Evolutionary conservation across 2,888 invertebrate species (phyloP).

Genomic region (Strigamia crassipes): DNA sequence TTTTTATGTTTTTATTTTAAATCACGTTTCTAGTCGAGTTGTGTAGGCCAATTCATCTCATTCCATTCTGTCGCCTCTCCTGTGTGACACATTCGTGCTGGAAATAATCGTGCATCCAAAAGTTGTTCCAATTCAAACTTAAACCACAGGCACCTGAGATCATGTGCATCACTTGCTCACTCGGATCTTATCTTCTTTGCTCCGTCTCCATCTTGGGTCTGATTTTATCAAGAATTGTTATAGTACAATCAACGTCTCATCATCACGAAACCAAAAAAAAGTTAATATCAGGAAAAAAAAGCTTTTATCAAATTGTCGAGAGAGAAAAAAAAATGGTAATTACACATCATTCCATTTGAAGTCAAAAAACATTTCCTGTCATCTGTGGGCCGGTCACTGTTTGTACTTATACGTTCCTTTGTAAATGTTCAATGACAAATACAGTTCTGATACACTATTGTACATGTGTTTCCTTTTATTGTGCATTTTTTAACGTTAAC

Average conservation of each 20-base stretch:
- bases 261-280: constrained; percentile 9
- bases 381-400: constrained; percentile 40
- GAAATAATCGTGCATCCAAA: constrained; percentile 13
- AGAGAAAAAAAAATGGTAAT: background rate
- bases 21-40: constrained; percentile 29
- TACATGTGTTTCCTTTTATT: background rate
- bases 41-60: constrained; percentile 39
- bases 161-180: constrained; percentile 42
- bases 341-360: constrained; percentile 35
- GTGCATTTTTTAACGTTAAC: background rate
- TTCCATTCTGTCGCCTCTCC: constrained; percentile 39
- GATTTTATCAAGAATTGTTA: constrained; percentile 36
- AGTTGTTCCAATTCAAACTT: background rate
- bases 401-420: constrained; percentile 42
- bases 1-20: constrained; percentile 6
- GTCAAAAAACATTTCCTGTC: background rate
- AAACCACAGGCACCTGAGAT: constrained; percentile 38
- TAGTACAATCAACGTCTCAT: constrained; percentile 40
- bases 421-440: constrained; percentile 42
- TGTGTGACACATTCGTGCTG: constrained; percentile 38
- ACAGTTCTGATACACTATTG: constrained; percentile 42
- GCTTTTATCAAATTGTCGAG: background rate
- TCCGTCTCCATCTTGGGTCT: constrained; percentile 42
- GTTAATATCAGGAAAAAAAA: background rate
- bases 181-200: constrained; percentile 40